Percentiles rank a stretch among this genome's conserved stretches.
These are phyloP conservation scores for Meandrina meandrites DNA, from an alignment of 92 coral and sea anemone genomes.

Conservation along the genomic window DNA sequence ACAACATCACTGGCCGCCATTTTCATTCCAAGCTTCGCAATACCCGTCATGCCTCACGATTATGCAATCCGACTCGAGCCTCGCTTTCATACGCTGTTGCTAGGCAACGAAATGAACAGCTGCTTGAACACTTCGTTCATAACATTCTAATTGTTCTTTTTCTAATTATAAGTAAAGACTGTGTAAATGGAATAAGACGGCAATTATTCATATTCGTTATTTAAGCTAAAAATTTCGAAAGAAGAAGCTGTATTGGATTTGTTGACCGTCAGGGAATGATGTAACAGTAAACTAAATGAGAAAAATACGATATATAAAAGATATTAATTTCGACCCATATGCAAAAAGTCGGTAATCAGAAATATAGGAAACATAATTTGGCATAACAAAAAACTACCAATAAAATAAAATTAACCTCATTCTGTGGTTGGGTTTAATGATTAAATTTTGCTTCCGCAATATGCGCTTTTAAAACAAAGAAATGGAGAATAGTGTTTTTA, in stretches of 20 bases:
- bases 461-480: background rate
- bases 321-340: no score
- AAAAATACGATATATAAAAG: no score
- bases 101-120: constrained; percentile 46
- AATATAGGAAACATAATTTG: background rate
- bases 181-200: background rate
- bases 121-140: background rate
- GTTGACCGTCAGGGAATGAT: background rate
- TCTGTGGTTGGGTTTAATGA: background rate
- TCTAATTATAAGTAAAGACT: background rate
- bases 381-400: background rate
- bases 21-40: constrained; percentile 69
- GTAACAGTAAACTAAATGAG: background rate
- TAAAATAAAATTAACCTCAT: background rate
- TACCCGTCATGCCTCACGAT: constrained; percentile 43
- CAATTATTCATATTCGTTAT: background rate
- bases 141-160: background rate
- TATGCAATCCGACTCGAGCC: constrained; percentile 40
- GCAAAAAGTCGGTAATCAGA: background rate
- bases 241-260: background rate
- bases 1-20: constrained; percentile 92
- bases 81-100: constrained; percentile 55
- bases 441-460: background rate
- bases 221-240: background rate
- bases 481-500: background rate